Evolutionary conservation across 2,797 vertebrate genomes (phyloP).

Genomic region (Pantherophis vulpinus): DNA sequence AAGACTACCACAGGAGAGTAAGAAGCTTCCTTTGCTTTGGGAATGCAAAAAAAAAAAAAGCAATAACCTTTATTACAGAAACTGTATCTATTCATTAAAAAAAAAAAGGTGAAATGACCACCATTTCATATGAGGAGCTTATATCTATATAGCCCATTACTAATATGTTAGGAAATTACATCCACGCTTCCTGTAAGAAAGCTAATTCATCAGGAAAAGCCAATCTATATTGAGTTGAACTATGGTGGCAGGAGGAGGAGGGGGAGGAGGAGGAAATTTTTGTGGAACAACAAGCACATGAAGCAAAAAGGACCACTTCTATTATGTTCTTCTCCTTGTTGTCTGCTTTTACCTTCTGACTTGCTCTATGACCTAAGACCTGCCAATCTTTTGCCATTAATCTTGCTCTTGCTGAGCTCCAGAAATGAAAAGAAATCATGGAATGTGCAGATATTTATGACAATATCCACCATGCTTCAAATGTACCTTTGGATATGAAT

Average conservation of each 20-base stretch:
- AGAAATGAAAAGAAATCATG: neutral
- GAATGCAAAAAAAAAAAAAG: neutral
- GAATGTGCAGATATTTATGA: no score
- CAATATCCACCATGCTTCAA: neutral
- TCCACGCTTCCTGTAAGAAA: neutral
- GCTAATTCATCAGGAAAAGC: neutral
- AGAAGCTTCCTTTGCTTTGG: neutral
- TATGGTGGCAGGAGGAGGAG: neutral
- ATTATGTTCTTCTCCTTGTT: neutral
- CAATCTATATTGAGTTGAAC: neutral
- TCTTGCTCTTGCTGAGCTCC: neutral
- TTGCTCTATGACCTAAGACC: neutral
- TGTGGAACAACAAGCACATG: neutral
- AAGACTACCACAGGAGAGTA: neutral
- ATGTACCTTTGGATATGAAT: neutral
- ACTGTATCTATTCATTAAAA: neutral
- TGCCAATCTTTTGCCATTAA: neutral
- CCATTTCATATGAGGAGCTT: neutral
- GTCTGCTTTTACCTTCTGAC: neutral
- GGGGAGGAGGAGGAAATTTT: neutral
- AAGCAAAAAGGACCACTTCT: neutral
- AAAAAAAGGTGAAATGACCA: neutral
- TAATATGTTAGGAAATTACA: neutral
- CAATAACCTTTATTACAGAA: neutral
- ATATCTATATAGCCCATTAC: neutral